Percentiles rank a stretch among this genome's conserved stretches.
Evolutionary conservation across 2,113 vertebrate species (phyloP).

Genomic region (Pachycephala philippinensis): DNA sequence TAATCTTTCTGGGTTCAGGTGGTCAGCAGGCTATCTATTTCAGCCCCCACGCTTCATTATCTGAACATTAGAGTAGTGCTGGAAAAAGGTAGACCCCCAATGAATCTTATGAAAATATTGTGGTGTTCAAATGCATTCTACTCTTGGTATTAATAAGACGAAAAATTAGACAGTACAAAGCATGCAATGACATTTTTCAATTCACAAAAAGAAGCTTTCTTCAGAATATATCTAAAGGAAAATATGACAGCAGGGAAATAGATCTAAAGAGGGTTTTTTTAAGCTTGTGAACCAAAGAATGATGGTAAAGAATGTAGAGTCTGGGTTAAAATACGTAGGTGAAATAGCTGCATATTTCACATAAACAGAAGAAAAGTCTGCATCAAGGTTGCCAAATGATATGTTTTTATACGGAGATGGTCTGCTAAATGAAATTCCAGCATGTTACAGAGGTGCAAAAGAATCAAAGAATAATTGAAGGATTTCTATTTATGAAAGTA

Average conservation of each 20-base stretch:
- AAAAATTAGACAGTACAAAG: slow-evolving; percentile 67
- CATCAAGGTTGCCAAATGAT: background rate
- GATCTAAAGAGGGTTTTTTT: slow-evolving; percentile 28
- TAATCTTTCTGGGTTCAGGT: slow-evolving; percentile 68
- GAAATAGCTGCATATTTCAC: background rate
- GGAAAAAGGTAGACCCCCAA: slow-evolving; percentile 61
- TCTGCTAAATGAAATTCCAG: background rate
- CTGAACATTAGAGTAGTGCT: slow-evolving; percentile 60
- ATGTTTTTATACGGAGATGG: background rate
- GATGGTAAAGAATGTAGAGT: background rate
- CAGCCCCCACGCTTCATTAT: slow-evolving; percentile 55
- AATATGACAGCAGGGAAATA: slow-evolving; percentile 59
- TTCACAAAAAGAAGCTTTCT: slow-evolving; percentile 53
- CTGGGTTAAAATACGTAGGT: background rate
- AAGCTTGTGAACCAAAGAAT: slow-evolving; percentile 33
- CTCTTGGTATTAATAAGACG: slow-evolving; percentile 67
- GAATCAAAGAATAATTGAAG: background rate
- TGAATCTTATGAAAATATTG: slow-evolving; percentile 70
- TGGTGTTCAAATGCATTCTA: slow-evolving; percentile 35
- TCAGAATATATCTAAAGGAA: slow-evolving; percentile 36
- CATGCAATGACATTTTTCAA: slow-evolving; percentile 57
- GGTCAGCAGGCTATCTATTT: slow-evolving; percentile 68
- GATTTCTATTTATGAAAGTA: slow-evolving; percentile 14
- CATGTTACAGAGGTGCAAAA: background rate
- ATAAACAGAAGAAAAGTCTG: slow-evolving; percentile 14